phyloP scores from a whole-genome alignment of 2,113 vertebrate genomes.

The Cyphomyrus plagiostoma region DNA sequence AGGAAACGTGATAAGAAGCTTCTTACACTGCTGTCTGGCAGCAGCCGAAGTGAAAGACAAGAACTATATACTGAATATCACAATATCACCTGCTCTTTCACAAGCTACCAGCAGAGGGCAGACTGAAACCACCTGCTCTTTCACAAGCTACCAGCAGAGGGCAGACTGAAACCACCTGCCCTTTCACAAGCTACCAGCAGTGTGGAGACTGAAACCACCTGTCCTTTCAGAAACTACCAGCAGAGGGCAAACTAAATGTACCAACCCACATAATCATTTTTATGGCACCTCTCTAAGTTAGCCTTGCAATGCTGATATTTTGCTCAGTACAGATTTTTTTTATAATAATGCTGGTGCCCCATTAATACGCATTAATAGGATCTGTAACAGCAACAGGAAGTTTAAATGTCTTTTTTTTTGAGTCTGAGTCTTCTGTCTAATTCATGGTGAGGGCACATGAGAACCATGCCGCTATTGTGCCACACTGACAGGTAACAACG shows the following conservation, averaged over 20 bases:
- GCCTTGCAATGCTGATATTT: not conserved
- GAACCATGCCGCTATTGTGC: not conserved
- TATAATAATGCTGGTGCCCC: not conserved
- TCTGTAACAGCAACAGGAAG: not conserved
- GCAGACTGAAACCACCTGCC: constrained; percentile 35
- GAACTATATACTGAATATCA: constrained; percentile 23
- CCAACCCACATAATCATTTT: not conserved
- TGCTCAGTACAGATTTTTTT: not conserved
- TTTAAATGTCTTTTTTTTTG: not conserved
- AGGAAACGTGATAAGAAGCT: constrained; percentile 37
- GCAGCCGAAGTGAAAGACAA: not conserved
- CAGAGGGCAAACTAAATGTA: not conserved
- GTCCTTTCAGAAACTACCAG: not conserved
- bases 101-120: not conserved
- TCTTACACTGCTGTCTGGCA: constrained; percentile 29
- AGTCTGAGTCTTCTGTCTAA: not conserved
- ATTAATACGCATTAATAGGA: not conserved
- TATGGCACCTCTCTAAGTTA: not conserved
- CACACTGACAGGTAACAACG: not conserved
- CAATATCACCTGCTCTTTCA: constrained; percentile 21
- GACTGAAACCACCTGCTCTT: constrained; percentile 31
- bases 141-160: constrained; percentile 48
- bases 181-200: not conserved
- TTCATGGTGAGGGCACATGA: not conserved
- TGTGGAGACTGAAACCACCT: constrained; percentile 15